Evolutionary conservation across 2,888 invertebrate genomes (phyloP).

Genomic region (Antheraea yamamai): DNA sequence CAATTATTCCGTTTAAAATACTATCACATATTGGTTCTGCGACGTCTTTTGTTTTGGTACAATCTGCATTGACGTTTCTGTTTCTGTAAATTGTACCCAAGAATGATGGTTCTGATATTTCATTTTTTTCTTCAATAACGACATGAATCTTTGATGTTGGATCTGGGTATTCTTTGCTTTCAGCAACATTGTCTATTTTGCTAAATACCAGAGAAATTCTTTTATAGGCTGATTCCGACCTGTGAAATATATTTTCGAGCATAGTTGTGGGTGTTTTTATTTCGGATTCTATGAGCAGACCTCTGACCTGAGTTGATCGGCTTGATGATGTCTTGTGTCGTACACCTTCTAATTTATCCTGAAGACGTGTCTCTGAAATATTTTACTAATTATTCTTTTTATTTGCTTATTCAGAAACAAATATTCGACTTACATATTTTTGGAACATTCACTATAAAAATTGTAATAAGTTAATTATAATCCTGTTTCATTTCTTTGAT

Average conservation of each 20-base stretch:
- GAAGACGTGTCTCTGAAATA: constrained; percentile 53
- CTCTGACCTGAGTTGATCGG: constrained; percentile 48
- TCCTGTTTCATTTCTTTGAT: background rate
- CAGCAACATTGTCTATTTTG: constrained; percentile 39
- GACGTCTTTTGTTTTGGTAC: background rate
- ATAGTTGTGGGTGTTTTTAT: constrained; percentile 23
- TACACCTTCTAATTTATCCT: constrained; percentile 45
- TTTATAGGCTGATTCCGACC: constrained; percentile 19
- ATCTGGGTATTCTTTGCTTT: constrained; percentile 25
- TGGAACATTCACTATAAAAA: background rate
- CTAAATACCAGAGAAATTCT: constrained; percentile 47
- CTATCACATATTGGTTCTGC: background rate
- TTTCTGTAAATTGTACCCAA: constrained; percentile 33
- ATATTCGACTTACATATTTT: background rate
- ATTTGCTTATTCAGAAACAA: background rate
- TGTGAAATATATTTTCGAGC: constrained; percentile 18
- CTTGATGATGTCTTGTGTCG: constrained; percentile 40
- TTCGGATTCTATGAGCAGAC: constrained; percentile 31
- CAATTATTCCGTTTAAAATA: constrained; percentile 7
- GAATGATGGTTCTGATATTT: constrained; percentile 25
- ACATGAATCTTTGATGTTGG: constrained; percentile 1
- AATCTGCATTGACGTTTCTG: constrained; percentile 22
- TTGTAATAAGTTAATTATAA: background rate
- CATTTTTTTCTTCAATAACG: constrained; percentile 3
- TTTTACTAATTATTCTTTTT: constrained; percentile 5